Evolutionary conservation across 2,888 invertebrate genomes (phyloP).

Genomic region (Macaria notata): DNA sequence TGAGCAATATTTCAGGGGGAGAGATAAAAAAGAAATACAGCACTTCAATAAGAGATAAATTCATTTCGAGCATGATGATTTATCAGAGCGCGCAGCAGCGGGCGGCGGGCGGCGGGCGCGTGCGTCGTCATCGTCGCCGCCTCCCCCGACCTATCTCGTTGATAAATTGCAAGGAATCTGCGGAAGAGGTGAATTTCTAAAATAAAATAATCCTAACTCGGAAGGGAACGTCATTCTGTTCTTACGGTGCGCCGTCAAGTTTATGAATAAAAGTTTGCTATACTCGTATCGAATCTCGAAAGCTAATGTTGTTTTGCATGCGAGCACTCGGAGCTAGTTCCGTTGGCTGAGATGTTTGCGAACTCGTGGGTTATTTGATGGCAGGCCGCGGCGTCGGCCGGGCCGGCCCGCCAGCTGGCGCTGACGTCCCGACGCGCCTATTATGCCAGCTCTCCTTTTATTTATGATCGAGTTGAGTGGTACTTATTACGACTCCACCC

Average conservation of each 20-base stretch:
- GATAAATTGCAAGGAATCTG: slow-evolving; percentile 69
- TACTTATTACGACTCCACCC: slow-evolving; percentile 69
- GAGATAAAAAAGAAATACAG: slow-evolving; percentile 49
- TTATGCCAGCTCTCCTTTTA: slow-evolving; percentile 68
- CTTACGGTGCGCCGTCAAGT: slow-evolving; percentile 34
- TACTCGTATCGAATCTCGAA: slow-evolving; percentile 32
- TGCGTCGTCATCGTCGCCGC: slow-evolving; percentile 59
- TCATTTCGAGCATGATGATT: slow-evolving; percentile 67
- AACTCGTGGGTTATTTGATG: slow-evolving; percentile 53
- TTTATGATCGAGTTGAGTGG: slow-evolving; percentile 73
- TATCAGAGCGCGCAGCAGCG: slow-evolving; percentile 50
- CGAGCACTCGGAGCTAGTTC: slow-evolving; percentile 31
- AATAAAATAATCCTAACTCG: slow-evolving; percentile 46
- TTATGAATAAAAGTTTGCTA: slow-evolving; percentile 41
- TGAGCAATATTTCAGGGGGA: slow-evolving; percentile 28
- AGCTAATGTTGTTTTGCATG: slow-evolving; percentile 48
- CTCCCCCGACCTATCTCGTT: slow-evolving; percentile 60
- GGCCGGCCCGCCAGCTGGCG: slow-evolving; percentile 63
- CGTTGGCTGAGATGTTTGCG: slow-evolving; percentile 30
- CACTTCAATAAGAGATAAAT: slow-evolving; percentile 60
- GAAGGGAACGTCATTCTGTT: slow-evolving; percentile 35
- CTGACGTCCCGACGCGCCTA: slow-evolving; percentile 66
- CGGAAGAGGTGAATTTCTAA: slow-evolving; percentile 56
- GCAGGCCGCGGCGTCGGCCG: slow-evolving; percentile 38
- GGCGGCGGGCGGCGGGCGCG: slow-evolving; percentile 50